Evolutionary conservation across 2,888 invertebrate genomes (phyloP).

Genomic region (Ormia ochracea): DNA sequence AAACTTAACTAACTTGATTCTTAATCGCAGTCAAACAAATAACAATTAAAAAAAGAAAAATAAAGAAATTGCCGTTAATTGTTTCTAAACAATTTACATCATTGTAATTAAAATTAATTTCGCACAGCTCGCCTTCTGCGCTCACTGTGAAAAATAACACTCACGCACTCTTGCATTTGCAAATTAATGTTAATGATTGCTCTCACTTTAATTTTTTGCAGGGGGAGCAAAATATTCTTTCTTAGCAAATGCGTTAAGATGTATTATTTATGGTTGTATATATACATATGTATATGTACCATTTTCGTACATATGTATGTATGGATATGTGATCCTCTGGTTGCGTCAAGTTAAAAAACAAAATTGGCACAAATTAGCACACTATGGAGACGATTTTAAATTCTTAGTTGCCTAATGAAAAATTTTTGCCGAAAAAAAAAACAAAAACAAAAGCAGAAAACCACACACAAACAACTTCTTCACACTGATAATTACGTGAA

Average conservation of each 20-base stretch:
- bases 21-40: too few species aligned
- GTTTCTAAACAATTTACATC: conserved; percentile 27
- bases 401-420: conserved; percentile 7
- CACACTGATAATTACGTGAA: not conserved
- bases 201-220: not conserved
- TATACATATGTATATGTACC: not conserved
- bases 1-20: too few species aligned
- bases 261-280: too few species aligned
- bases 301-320: not conserved
- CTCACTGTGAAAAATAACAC: not conserved
- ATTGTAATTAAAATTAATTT: conserved; percentile 21
- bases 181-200: not conserved
- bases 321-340: not conserved
- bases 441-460: not conserved
- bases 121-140: conserved; percentile 1
- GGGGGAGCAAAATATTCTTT: not conserved
- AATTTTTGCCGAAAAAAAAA: not conserved
- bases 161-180: conserved; percentile 15
- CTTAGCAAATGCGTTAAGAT: not conserved
- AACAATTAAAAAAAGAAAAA: not conserved
- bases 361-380: conserved; percentile 1
- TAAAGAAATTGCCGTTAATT: conserved; percentile 12
- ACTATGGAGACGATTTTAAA: not conserved
- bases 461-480: not conserved
- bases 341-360: not conserved